Evolutionary conservation across 2,113 vertebrate species (phyloP), one percentile per base, ranked within the genome.

Genomic region (Bungarus multicinctus): DNA sequence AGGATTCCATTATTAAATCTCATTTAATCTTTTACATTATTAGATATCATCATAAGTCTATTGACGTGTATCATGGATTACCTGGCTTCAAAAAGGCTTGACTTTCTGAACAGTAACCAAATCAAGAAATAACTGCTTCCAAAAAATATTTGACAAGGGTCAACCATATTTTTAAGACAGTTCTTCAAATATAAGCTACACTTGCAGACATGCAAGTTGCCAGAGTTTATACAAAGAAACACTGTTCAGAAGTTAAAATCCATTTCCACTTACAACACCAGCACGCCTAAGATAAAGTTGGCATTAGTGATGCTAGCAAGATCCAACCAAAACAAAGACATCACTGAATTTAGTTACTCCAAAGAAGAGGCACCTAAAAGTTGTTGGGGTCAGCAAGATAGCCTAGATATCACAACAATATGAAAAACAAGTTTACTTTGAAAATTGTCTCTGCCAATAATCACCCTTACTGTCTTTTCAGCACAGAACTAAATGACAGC

Each of bases 311-410:
- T 64, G 20, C 55, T 64, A 43, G 55, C 34, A 64, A 85, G 43
- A 89, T 93, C 92, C 88, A 93, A 93, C 45, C 58, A 90, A 93
- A 93, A 55, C 74, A 93, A 60, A 90, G 30, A 14, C 64, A 91
- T 58, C 34, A 86, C 27, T 87, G 87, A 89, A 91, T 50, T 30
- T 57, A 50, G 8, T 52, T 90, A 53, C 39, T 81, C 90, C n/a
- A 60, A 60, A 87, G 22, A 30, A 43, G 22, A 20, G 47, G 23
- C 64, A 85, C 47, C 53, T 52, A 45, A 57, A 92, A 89, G 1
- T 54, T 93, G 23, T 50, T 89, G 18, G 39, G 43, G 14, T 58
- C 7, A 64, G 25, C 27, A 89, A 87, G n/a, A 53, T 23, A 90
- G 30, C 10, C 23, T 39, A 55, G 16, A 25, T 7, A 43, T 54